Evolutionary conservation across 2,113 vertebrate species (phyloP).

Genomic region (western clawed frog (Xenopus tropicalis)): DNA sequence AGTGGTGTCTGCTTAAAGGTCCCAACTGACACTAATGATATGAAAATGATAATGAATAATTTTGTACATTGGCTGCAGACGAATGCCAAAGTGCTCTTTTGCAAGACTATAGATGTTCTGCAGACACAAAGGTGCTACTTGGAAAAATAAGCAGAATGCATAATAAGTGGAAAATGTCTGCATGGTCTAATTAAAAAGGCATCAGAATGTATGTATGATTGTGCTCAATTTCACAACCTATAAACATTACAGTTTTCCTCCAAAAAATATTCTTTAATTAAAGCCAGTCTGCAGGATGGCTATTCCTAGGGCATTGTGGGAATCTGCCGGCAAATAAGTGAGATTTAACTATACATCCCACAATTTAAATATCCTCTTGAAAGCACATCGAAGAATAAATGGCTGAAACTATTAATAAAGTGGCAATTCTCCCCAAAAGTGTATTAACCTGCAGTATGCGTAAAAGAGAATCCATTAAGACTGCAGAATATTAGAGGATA

Average conservation of each 20-base stretch:
- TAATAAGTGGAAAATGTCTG: conserved; percentile 34
- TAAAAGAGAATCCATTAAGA: conserved; percentile 10
- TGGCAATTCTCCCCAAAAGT: conserved; percentile 9
- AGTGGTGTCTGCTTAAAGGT: conserved; percentile 24
- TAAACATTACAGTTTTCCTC: conserved; percentile 36
- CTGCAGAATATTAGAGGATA: conserved; percentile 10
- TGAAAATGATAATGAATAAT: conserved; percentile 42
- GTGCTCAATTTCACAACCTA: conserved; percentile 40
- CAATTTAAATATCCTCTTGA: conserved; percentile 6
- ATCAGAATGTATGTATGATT: conserved; percentile 40
- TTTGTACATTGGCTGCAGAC: conserved; percentile 1
- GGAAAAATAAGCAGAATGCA: conserved; percentile 35
- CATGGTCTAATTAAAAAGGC: conserved; percentile 41
- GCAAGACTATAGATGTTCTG: conserved; percentile 31
- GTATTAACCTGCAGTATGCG: background rate
- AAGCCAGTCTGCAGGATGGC: conserved; percentile 24
- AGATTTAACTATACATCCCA: conserved; percentile 5
- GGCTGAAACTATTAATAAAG: conserved; percentile 12
- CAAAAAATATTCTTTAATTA: conserved; percentile 41
- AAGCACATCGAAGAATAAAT: background rate
- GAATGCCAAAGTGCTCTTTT: background rate
- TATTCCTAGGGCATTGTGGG: conserved; percentile 29
- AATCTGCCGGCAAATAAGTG: conserved; percentile 11
- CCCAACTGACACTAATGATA: conserved; percentile 26
- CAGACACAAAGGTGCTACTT: conserved; percentile 37